These are phyloP conservation scores for Tipula lateralis DNA, from an alignment of 2,888 invertebrate genomes.

Conservation along the genomic window DNA sequence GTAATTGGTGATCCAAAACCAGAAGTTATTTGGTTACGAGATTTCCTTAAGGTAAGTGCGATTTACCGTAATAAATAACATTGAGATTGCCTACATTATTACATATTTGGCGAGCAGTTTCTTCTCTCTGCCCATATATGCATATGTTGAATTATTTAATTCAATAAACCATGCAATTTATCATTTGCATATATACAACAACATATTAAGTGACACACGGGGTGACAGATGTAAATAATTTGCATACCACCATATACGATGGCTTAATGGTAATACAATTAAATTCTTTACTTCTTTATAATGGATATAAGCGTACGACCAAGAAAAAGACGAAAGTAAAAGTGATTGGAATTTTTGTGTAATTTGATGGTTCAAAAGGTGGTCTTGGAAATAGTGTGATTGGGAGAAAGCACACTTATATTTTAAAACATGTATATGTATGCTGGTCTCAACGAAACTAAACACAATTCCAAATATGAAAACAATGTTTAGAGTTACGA, in stretches of 20 bases:
- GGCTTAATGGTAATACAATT: not conserved
- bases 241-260: not conserved
- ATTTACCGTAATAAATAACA: not conserved
- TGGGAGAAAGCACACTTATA: not conserved
- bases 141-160: not conserved
- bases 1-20: conserved; percentile 86
- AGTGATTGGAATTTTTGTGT: not conserved
- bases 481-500: not conserved
- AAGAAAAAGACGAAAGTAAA: not conserved
- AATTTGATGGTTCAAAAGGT: not conserved
- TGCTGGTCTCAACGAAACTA: not conserved
- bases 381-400: not conserved
- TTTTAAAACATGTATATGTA: not conserved
- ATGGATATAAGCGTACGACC: not conserved
- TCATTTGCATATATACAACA: not conserved
- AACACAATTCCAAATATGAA: not conserved
- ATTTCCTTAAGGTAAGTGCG: conserved; percentile 68
- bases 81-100: not conserved
- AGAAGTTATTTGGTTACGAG: conserved; percentile 80
- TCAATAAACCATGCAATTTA: conserved; percentile 15
- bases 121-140: conserved; percentile 3
- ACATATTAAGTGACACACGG: not conserved
- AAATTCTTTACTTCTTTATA: not conserved
- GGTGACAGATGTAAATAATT: not conserved
- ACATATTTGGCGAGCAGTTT: not conserved